Percentiles rank a stretch among this genome's conserved stretches.
phyloP scores from a whole-genome alignment of 2,797 vertebrate species.

The Acanthurus lineatus region DNA sequence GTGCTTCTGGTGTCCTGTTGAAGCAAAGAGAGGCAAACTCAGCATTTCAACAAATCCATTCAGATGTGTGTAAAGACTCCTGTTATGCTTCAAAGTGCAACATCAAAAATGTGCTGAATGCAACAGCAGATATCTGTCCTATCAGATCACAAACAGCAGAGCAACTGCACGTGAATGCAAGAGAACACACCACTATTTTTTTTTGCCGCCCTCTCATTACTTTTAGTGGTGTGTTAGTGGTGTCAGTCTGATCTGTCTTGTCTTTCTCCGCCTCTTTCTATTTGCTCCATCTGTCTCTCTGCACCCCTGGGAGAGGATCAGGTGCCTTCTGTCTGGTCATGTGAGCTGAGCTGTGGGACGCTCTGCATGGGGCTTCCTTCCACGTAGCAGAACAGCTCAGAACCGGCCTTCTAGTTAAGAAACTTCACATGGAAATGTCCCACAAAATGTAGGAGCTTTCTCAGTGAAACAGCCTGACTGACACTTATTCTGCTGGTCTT shows the following conservation, averaged over 20 bases:
- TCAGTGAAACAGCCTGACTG: not conserved
- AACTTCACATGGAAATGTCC: not conserved
- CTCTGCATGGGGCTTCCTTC: constrained; percentile 48
- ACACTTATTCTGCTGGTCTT: not conserved
- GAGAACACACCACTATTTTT: not conserved
- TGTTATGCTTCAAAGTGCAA: not conserved
- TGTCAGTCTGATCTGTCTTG: constrained; percentile 50
- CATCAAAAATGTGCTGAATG: not conserved
- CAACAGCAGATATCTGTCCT: not conserved
- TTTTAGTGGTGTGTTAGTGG: constrained; percentile 39
- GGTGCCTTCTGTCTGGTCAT: constrained; percentile 79
- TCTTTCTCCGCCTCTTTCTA: constrained; percentile 22
- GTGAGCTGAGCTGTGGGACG: constrained; percentile 64
- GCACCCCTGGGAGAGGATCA: constrained; percentile 80
- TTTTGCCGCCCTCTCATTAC: constrained; percentile 38
- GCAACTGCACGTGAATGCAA: not conserved
- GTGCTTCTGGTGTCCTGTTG: constrained; percentile 84
- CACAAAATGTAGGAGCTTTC: not conserved
- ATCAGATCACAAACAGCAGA: constrained; percentile 15
- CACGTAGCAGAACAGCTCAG: constrained; percentile 42
- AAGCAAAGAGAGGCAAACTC: constrained; percentile 20
- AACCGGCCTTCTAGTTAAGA: constrained; percentile 9
- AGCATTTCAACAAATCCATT: constrained; percentile 22
- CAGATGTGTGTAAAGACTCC: not conserved
- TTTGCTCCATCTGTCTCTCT: constrained; percentile 78